These are phyloP conservation scores for Hyla sarda DNA, from an alignment of 2,113 vertebrate genomes.

Conservation along the genomic window DNA sequence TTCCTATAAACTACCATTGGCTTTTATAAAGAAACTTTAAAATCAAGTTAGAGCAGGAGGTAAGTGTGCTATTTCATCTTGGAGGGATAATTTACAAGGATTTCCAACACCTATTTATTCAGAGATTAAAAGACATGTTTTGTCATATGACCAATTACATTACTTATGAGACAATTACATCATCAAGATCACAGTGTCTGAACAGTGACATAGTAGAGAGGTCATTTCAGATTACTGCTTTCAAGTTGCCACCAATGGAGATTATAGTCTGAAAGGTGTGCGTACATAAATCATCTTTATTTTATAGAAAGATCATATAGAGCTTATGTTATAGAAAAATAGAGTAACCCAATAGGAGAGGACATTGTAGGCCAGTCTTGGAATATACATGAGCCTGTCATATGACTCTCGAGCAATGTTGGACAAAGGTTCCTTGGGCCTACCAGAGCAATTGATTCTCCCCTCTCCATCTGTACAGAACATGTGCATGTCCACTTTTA, in stretches of 20 bases:
- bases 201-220: too few species aligned
- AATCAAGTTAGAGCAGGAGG: not conserved
- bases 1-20: not conserved
- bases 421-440: not conserved
- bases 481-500: not conserved
- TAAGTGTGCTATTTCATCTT: not conserved
- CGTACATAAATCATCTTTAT: not conserved
- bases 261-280: not conserved
- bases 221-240: not conserved
- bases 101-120: not conserved
- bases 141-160: not conserved
- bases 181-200: conserved; percentile 2
- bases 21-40: not conserved
- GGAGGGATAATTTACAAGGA: conserved; percentile 10
- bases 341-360: not conserved
- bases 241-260: not conserved
- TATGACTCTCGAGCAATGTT: not conserved
- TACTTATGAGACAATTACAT: conserved; percentile 7
- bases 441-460: not conserved
- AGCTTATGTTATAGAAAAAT: not conserved
- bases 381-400: not conserved
- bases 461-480: not conserved
- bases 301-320: not conserved
- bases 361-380: not conserved
- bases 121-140: not conserved